Conservation (phyloP, 1,140 invertebrate genomes). For the Glossosoma conforme region DNA sequence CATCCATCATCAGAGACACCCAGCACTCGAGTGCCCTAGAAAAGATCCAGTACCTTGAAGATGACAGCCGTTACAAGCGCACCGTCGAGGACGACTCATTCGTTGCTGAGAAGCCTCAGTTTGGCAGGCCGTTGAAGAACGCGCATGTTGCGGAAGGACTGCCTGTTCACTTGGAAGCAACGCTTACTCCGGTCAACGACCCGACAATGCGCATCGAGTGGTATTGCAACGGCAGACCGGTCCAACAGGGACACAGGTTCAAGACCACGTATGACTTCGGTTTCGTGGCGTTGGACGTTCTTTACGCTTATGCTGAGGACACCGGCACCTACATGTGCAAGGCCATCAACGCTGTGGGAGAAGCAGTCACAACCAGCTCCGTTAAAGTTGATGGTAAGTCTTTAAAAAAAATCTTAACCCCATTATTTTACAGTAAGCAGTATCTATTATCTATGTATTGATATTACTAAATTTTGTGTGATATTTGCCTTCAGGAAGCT, state of each 20-base stretch:
- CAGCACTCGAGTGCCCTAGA: constrained; percentile 91
- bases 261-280: constrained; percentile 95
- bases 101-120: constrained; percentile 79
- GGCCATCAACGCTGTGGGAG: constrained; percentile 86
- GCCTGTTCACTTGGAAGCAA: constrained; percentile 91
- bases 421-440: constrained; percentile 13
- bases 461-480: constrained; percentile 4
- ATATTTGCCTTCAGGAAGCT: background rate
- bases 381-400: constrained; percentile 75
- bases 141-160: constrained; percentile 82
- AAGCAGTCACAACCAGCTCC: constrained; percentile 86
- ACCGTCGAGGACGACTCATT: constrained; percentile 66
- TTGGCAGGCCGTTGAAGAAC: constrained; percentile 82
- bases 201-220: constrained; percentile 94
- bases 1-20: constrained; percentile 86
- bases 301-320: constrained; percentile 95
- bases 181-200: constrained; percentile 90
- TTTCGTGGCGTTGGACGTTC: constrained; percentile 89
- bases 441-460: constrained; percentile 30
- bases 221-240: constrained; percentile 87
- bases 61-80: constrained; percentile 72
- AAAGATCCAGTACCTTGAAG: constrained; percentile 89
- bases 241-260: constrained; percentile 84
- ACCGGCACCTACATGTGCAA: constrained; percentile 92
- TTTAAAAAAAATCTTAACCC: constrained; percentile 5